Evolutionary conservation across 37 sponge, comb jelly and placozoan species (phyloP), one percentile per base, ranked within the genome.

Genomic region (Corticium candelabrum): DNA sequence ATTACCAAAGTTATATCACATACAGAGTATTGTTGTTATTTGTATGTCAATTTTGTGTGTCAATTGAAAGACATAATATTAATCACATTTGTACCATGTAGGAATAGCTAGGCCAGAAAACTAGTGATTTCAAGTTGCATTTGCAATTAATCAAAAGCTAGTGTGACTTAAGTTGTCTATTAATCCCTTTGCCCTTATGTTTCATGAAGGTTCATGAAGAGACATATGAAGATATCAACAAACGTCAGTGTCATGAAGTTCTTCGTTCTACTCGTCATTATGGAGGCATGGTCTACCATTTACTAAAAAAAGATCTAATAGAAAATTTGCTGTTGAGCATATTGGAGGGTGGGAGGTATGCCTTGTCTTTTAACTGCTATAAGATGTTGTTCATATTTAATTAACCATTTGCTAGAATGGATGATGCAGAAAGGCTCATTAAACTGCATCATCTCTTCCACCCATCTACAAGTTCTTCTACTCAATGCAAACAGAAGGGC

Each of bases 231-330:
- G 75, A 87, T 39, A 67, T 90, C n/a, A 77, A 69, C 3, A 70
- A 32, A 35, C 41, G 68, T 37, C 40, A 74, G 3, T 41, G 40
- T 32, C 85, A 87, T 37, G 81, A 87, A 5, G 37, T 82, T 38
- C 76, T 93, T 0, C 69, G 56, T 0, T 90, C 88, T 29, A 90
- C 94, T 1, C 40, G 83, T 11, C 85, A 93, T 76, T 93, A 83
- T 90, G 91, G 94, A 21, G 79, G 86, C 31, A 38, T 93, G 79
- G 81, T 90, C 76, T 93, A 87, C 86, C 76, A 90, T 78, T 81
- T 93, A 0, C 35, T 86, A 36, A 68, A 37, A 39, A 76, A 32
- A 1, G 50, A 86, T 4, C 62, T 37, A 5, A 35, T 86, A 0
- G 32, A 67, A 2, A 84, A 79, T 35, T 3, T 91, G 37, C 40